A percentile compares a stretch with the other conserved stretches of the same genome.
Evolutionary conservation across 2,113 vertebrate species (phyloP).

Genomic region (Halichoerus grypus): DNA sequence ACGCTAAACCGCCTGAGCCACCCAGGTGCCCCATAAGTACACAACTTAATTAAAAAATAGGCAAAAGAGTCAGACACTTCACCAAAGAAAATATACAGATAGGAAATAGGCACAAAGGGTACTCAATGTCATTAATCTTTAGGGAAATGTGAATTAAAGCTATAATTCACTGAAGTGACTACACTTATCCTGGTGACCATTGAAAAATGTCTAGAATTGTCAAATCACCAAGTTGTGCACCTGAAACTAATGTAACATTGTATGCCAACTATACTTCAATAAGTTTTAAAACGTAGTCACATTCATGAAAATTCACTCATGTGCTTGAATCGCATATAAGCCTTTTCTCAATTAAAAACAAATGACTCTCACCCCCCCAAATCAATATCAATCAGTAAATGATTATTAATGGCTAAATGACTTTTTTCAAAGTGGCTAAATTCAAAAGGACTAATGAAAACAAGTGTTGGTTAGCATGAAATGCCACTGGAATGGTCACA

Average conservation of each 20-base stretch:
- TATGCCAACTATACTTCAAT: background rate
- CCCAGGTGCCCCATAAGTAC: too few relatives aligned
- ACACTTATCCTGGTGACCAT: background rate
- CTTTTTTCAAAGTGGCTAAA: background rate
- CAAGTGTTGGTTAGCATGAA: background rate
- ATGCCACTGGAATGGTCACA: background rate
- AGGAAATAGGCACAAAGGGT: background rate
- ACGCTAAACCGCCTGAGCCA: too few relatives aligned
- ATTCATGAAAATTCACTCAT: background rate
- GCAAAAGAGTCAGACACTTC: background rate
- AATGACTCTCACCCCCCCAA: background rate
- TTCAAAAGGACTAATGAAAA: background rate
- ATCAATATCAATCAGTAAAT: background rate
- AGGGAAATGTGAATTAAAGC: background rate
- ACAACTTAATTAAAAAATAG: background rate
- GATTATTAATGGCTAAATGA: background rate
- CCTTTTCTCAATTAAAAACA: background rate
- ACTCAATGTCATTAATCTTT: background rate
- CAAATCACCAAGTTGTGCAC: background rate
- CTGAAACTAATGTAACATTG: background rate
- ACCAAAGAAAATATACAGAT: background rate
- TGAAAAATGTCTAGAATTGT: background rate
- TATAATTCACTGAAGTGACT: background rate
- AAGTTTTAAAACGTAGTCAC: background rate
- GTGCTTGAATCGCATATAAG: background rate